Conservation (phyloP, 2,113 vertebrate species). For the Mormyrus lacerda region DNA sequence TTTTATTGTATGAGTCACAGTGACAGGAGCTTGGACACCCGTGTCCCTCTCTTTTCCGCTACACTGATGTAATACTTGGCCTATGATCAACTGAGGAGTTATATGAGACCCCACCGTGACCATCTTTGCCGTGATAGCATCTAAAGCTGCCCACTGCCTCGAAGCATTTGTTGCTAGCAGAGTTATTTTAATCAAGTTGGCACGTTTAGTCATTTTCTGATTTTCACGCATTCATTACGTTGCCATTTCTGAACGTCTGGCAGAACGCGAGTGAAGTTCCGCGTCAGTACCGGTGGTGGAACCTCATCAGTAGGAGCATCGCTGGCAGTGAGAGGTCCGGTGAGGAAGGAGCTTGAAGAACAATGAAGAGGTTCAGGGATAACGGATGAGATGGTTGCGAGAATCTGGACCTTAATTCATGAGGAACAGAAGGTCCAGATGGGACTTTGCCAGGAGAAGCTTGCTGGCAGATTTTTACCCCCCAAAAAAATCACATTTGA, state of each 20-base stretch:
- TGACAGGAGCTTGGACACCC: conserved; percentile 16
- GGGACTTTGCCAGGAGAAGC: background rate
- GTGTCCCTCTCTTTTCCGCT: conserved; percentile 22
- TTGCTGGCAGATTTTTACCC: background rate
- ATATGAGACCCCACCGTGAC: conserved; percentile 18
- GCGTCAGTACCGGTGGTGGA: background rate
- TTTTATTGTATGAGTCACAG: conserved; percentile 25
- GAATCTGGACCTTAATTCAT: background rate
- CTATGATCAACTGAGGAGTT: conserved; percentile 59
- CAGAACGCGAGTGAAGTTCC: background rate
- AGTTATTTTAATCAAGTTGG: conserved; percentile 13
- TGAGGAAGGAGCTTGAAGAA: background rate
- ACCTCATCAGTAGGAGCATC: background rate
- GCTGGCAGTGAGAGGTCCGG: background rate
- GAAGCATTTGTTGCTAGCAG: background rate
- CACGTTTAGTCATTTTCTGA: conserved; percentile 35
- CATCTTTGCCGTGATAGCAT: conserved; percentile 18
- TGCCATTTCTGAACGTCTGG: background rate
- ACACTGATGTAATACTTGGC: conserved; percentile 40
- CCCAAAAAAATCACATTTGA: background rate
- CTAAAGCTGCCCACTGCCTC: background rate
- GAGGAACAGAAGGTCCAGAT: background rate
- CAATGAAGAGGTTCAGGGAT: background rate
- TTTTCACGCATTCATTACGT: conserved; percentile 33
- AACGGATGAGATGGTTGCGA: background rate